Conservation (phyloP, 2,797 vertebrate species). For the Bovichtus diacanthus region DNA sequence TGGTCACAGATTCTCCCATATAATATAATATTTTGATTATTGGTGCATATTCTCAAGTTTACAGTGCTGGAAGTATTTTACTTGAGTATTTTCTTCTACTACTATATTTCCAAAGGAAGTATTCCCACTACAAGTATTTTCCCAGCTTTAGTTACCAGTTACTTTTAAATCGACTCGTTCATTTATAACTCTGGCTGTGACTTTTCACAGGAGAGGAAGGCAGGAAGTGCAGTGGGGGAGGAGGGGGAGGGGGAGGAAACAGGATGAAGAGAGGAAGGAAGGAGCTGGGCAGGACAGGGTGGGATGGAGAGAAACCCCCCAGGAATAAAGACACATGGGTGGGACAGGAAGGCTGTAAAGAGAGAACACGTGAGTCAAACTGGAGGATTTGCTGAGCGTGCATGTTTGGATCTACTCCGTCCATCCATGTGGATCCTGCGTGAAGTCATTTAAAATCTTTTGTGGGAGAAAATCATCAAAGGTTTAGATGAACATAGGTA, state of each 20-base stretch:
- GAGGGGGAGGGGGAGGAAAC: conserved; percentile 55
- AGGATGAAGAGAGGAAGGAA: conserved; percentile 71
- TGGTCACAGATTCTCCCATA: too few relatives aligned
- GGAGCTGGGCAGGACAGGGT: conserved; percentile 48
- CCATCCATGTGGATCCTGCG: background rate
- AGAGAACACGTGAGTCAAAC: background rate
- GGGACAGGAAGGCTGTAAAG: conserved; percentile 43
- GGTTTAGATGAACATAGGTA: background rate
- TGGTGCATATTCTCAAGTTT: background rate
- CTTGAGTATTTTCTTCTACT: too few relatives aligned
- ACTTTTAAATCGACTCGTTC: too few relatives aligned
- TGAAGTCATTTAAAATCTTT: conserved; percentile 27
- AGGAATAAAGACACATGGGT: conserved; percentile 59
- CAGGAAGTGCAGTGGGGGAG: conserved; percentile 55
- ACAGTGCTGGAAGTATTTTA: too few relatives aligned
- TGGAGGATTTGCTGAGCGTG: conserved; percentile 33
- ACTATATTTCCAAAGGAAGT: too few relatives aligned
- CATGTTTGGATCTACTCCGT: background rate
- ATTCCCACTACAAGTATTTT: too few relatives aligned
- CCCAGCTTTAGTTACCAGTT: too few relatives aligned
- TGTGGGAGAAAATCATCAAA: too few relatives aligned
- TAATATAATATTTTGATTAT: background rate
- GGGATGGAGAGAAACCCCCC: conserved; percentile 36
- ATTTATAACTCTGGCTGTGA: conserved; percentile 49
- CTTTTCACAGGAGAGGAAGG: conserved; percentile 60